Conservation (phyloP, 2,797 vertebrate species). For the Nannoperca australis region DNA sequence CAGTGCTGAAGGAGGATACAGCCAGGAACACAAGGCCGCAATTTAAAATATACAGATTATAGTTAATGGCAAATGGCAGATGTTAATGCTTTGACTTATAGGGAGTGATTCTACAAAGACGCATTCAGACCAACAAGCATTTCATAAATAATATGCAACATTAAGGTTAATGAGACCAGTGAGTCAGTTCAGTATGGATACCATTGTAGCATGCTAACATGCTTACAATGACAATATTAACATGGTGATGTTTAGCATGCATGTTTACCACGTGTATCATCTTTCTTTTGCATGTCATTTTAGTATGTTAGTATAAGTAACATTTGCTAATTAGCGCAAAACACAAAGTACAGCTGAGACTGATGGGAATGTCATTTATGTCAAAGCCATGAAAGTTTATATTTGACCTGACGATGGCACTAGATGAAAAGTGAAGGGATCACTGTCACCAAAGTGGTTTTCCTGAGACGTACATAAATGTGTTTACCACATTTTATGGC, state of each 20-base stretch:
- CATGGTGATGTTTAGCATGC: neutral
- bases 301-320: neutral
- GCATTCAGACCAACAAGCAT: neutral
- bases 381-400: neutral
- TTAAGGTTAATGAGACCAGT: neutral
- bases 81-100: slow-evolving; percentile 7
- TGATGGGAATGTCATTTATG: neutral
- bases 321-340: neutral
- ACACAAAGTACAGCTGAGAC: neutral
- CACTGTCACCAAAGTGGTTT: neutral
- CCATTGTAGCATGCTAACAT: neutral
- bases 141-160: neutral
- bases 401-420: neutral
- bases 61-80: slow-evolving; percentile 22
- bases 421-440: neutral
- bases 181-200: neutral
- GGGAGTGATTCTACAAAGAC: slow-evolving; percentile 7
- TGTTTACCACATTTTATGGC: neutral
- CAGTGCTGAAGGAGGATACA: no score
- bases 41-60: neutral
- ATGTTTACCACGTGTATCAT: neutral
- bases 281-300: neutral
- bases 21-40: no score
- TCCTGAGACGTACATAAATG: neutral
- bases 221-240: neutral